Evolutionary conservation across 2,888 invertebrate species (phyloP).

Genomic region (Sclerodermus sp.): DNA sequence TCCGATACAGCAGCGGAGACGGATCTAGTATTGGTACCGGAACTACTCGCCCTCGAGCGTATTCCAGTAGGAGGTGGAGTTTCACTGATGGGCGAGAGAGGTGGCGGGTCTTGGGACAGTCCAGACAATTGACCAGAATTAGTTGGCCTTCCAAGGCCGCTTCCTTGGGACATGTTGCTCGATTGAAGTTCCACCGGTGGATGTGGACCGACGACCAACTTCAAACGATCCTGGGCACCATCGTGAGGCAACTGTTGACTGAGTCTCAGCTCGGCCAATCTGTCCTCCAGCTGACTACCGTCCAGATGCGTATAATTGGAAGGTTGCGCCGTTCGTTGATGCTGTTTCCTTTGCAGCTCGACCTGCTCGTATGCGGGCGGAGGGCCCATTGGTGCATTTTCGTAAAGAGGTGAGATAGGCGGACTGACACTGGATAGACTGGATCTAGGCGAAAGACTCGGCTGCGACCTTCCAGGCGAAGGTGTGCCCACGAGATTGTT

Average conservation of each 20-base stretch:
- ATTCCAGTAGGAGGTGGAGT: slow-evolving; percentile 69
- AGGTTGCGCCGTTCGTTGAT: slow-evolving; percentile 35
- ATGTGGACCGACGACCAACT: slow-evolving; percentile 40
- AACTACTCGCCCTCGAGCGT: slow-evolving; percentile 53
- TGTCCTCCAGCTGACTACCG: slow-evolving; percentile 52
- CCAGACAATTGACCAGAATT: slow-evolving; percentile 10
- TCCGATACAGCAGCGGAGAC: slow-evolving; percentile 96
- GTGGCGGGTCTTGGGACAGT: slow-evolving; percentile 62
- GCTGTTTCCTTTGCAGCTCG: slow-evolving; percentile 66
- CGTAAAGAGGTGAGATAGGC: slow-evolving; percentile 74
- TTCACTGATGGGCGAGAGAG: slow-evolving; percentile 84
- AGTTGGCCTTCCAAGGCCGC: slow-evolving; percentile 62
- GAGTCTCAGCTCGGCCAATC: slow-evolving; percentile 63
- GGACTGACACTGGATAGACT: slow-evolving; percentile 86
- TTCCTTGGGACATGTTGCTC: slow-evolving; percentile 64
- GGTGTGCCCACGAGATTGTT: slow-evolving; percentile 61
- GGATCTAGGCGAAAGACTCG: slow-evolving; percentile 82
- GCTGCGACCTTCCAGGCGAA: slow-evolving; percentile 76
- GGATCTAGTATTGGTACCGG: slow-evolving; percentile 81
- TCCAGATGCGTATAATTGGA: slow-evolving; percentile 38
- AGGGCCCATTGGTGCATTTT: slow-evolving; percentile 62
- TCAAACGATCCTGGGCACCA: slow-evolving; percentile 36
- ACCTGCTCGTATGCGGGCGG: slow-evolving; percentile 70
- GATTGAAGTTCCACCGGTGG: slow-evolving; percentile 53
- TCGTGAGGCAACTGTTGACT: slow-evolving; percentile 50